Percentiles rank a stretch among this genome's conserved stretches.
Conservation (phyloP, 2,888 invertebrate genomes). For the Ormyrus pomaceus region DNA sequence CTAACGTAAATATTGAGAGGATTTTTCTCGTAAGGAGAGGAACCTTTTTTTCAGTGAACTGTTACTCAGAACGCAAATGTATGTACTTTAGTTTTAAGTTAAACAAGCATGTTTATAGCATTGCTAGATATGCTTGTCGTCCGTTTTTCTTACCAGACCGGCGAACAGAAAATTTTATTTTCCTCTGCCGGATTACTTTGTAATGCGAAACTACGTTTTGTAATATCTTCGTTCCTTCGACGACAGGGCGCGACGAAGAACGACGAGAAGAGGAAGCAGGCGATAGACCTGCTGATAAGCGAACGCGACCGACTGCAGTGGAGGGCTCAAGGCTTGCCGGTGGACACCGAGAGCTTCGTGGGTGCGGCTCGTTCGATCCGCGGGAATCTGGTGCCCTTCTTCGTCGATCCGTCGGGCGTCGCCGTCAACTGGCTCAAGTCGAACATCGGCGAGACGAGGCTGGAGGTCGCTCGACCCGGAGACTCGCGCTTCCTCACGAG, state of each 20-base stretch:
- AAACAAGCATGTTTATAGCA: too few species aligned
- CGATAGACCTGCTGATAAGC: conserved; percentile 70
- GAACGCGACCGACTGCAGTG: conserved; percentile 90
- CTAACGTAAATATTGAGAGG: too few species aligned
- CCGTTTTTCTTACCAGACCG: too few species aligned
- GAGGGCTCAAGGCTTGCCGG: conserved; percentile 90
- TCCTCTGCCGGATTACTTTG: too few species aligned
- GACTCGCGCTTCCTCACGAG: conserved; percentile 85
- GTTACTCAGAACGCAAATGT: too few species aligned
- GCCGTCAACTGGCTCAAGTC: conserved; percentile 89
- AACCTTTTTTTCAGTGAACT: too few species aligned
- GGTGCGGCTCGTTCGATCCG: conserved; percentile 72
- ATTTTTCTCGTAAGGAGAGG: too few species aligned
- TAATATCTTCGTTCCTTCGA: too few species aligned
- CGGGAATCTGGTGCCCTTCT: conserved; percentile 83
- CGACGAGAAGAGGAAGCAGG: conserved; percentile 60
- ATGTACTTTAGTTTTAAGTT: too few species aligned
- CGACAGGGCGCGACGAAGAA: conserved; percentile 62
- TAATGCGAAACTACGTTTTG: too few species aligned
- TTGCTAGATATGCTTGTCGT: too few species aligned
- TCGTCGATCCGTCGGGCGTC: conserved; percentile 93
- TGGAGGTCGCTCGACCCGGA: conserved; percentile 88
- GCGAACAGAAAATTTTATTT: too few species aligned
- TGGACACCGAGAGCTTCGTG: conserved; percentile 74
- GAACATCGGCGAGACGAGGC: conserved; percentile 79